A percentile compares a stretch with the other conserved stretches of the same genome.
Conservation (phyloP, 2,888 invertebrate genomes). For the Lymantria monacha region DNA sequence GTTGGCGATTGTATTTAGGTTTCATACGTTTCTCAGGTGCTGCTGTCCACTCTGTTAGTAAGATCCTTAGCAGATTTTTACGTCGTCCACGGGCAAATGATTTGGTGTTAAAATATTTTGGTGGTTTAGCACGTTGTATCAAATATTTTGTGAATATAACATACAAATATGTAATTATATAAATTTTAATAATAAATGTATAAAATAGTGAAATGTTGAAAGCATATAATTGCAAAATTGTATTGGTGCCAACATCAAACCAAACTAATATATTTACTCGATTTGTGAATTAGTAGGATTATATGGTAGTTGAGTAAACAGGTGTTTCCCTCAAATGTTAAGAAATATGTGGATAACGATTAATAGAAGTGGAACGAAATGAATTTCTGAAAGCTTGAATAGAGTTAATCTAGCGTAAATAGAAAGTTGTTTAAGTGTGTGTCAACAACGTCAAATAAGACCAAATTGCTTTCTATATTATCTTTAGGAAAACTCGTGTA, state of each 20-base stretch:
- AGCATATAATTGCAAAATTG: conserved; percentile 67
- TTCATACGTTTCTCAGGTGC: no score
- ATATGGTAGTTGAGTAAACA: conserved; percentile 35
- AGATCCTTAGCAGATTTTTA: no score
- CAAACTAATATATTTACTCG: conserved; percentile 49
- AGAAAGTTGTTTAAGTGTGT: conserved; percentile 11
- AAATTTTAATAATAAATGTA: no score
- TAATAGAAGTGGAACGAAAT: background rate
- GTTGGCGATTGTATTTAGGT: no score
- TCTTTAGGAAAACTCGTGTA: conserved; percentile 9
- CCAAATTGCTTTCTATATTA: conserved; percentile 16
- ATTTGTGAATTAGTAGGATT: conserved; percentile 53
- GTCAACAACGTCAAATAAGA: conserved; percentile 4
- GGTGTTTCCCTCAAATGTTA: conserved; percentile 15
- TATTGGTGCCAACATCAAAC: conserved; percentile 54
- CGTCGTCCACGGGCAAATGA: no score
- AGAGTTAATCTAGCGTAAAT: conserved; percentile 2
- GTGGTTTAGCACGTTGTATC: no score
- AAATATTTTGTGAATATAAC: no score
- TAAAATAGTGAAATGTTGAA: no score
- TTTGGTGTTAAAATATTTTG: no score
- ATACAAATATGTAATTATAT: no score
- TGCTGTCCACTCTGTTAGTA: no score
- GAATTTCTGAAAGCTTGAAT: background rate
- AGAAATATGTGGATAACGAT: conserved; percentile 1